Percentiles rank a stretch among this genome's conserved stretches.
These are phyloP conservation scores for Eremobia ochroleuca DNA, from an alignment of 2,888 invertebrate species.

Conservation along the genomic window DNA sequence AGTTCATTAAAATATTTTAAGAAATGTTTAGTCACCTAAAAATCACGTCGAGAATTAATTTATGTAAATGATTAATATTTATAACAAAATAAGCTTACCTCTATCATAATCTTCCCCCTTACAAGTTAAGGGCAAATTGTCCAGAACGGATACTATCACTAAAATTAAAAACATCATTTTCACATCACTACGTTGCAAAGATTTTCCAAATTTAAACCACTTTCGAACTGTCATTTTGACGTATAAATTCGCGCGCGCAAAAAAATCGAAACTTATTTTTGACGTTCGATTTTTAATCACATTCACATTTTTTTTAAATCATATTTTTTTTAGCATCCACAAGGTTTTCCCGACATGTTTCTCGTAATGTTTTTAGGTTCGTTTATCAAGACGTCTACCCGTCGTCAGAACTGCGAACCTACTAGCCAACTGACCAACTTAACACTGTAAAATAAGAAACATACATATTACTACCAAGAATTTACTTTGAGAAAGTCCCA, in stretches of 20 bases:
- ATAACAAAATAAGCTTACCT: conserved; percentile 73
- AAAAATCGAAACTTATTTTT: conserved; percentile 62
- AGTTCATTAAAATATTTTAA: not conserved
- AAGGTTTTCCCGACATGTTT: conserved; percentile 84
- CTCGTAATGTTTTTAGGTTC: conserved; percentile 65
- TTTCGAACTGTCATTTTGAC: conserved; percentile 87
- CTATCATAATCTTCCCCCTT: conserved; percentile 80
- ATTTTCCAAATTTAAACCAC: conserved; percentile 82
- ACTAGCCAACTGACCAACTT: conserved; percentile 91
- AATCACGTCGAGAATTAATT: not conserved
- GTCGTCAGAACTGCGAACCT: conserved; percentile 81
- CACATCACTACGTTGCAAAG: conserved; percentile 83
- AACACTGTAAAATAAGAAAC: conserved; percentile 90
- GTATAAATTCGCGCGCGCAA: conserved; percentile 79
- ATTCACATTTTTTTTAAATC: conserved; percentile 79
- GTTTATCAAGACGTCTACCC: conserved; percentile 77
- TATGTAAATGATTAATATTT: not conserved
- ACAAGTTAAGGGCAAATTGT: conserved; percentile 79
- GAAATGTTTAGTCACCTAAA: no score
- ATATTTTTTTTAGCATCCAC: conserved; percentile 73
- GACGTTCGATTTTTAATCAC: conserved; percentile 66
- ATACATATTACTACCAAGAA: conserved; percentile 84
- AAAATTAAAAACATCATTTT: conserved; percentile 81
- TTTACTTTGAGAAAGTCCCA: conserved; percentile 77
- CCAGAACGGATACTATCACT: conserved; percentile 83